Percentiles rank a stretch among this genome's conserved stretches.
phyloP scores from a whole-genome alignment of 1,140 invertebrate species.

The Drosophila equinoxialis region DNA sequence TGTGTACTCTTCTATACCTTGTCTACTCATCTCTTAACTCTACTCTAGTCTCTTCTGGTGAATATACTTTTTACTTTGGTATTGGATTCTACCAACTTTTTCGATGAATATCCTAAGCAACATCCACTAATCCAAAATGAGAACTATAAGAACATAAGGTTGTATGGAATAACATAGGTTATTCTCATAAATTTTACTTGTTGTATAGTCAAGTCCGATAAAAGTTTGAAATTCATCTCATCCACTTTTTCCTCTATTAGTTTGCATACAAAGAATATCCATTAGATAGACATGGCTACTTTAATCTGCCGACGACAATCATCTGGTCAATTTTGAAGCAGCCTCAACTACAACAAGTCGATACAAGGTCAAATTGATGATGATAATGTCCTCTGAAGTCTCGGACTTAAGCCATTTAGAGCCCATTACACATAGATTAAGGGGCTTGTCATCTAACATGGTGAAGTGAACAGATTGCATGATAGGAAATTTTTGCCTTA shows the following conservation, averaged over 20 bases:
- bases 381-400: background rate
- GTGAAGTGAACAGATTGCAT: constrained; percentile 7
- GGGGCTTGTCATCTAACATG: background rate
- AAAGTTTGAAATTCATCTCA: too few relatives aligned
- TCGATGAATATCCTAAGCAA: too few relatives aligned
- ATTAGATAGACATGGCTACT: background rate
- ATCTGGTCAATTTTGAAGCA: background rate
- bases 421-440: constrained; percentile 10
- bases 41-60: too few relatives aligned
- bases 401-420: background rate
- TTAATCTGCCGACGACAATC: background rate
- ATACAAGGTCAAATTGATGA: background rate
- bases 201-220: too few relatives aligned
- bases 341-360: background rate
- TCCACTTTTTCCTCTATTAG: background rate
- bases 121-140: too few relatives aligned
- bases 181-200: too few relatives aligned
- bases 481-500: background rate
- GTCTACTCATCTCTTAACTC: too few relatives aligned
- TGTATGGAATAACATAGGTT: too few relatives aligned
- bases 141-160: too few relatives aligned
- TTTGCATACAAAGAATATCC: background rate
- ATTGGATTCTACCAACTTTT: too few relatives aligned
- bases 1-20: too few relatives aligned
- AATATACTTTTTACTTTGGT: too few relatives aligned